phyloP scores from a whole-genome alignment of 1,140 invertebrate genomes.

The honey bee (Apis mellifera) region Amel_HAv3.1 CM009943.2:3608001-3608500 shows the following conservation, averaged over 20 bases:
- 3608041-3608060: too few species aligned
- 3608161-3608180: not conserved
- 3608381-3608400: conserved; percentile 30
- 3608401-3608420: conserved; percentile 6
- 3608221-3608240: conserved; percentile 3
- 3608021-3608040: too few species aligned
- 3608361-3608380: not conserved
- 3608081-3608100: not conserved
- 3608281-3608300: not conserved
- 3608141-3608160: not conserved
- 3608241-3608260: not conserved
- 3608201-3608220: not conserved
- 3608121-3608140: conserved; percentile 22
- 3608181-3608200: too few species aligned
- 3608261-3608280: not conserved
- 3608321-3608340: not conserved
- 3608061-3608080: too few species aligned
- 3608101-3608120: not conserved
- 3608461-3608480: conserved; percentile 34
- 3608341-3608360: not conserved
- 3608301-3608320: conserved; percentile 39
- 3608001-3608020: too few species aligned
- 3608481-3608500: conserved; percentile 51
- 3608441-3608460: conserved; percentile 58
- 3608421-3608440: conserved; percentile 27